phyloP scores from a whole-genome alignment of 2,888 invertebrate genomes.

The Nesidiocoris tenuis region DNA sequence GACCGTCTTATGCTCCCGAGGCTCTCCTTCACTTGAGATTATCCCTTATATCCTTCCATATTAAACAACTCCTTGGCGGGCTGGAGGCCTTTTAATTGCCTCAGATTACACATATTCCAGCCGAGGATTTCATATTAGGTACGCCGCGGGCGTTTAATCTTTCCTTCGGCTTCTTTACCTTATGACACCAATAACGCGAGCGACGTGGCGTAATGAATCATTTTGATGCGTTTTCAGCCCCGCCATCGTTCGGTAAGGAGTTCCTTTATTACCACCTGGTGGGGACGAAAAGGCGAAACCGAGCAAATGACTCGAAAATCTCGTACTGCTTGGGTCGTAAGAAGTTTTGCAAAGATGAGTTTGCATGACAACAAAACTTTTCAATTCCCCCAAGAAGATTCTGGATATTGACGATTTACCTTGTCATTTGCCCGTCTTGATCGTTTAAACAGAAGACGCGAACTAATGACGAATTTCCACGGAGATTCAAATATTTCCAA shows the following conservation, averaged over 20 bases:
- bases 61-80: background rate
- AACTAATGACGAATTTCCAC: too few species aligned
- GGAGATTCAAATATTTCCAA: too few species aligned
- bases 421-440: too few species aligned
- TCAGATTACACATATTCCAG: background rate
- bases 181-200: background rate
- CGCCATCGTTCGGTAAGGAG: background rate
- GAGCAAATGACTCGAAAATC: too few species aligned
- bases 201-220: background rate
- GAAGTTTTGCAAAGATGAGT: too few species aligned
- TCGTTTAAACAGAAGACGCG: too few species aligned
- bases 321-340: too few species aligned
- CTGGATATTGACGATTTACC: too few species aligned
- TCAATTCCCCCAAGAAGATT: too few species aligned
- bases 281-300: too few species aligned
- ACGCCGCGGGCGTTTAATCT: background rate
- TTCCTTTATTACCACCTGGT: background rate
- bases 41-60: background rate
- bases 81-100: background rate
- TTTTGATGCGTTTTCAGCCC: background rate
- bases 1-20: background rate
- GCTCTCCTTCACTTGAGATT: background rate
- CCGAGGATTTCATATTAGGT: background rate
- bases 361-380: too few species aligned
- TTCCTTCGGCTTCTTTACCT: background rate